These are phyloP conservation scores for Odontocerum albicorne DNA, from an alignment of 2,888 invertebrate species.

Conservation along the genomic window DNA sequence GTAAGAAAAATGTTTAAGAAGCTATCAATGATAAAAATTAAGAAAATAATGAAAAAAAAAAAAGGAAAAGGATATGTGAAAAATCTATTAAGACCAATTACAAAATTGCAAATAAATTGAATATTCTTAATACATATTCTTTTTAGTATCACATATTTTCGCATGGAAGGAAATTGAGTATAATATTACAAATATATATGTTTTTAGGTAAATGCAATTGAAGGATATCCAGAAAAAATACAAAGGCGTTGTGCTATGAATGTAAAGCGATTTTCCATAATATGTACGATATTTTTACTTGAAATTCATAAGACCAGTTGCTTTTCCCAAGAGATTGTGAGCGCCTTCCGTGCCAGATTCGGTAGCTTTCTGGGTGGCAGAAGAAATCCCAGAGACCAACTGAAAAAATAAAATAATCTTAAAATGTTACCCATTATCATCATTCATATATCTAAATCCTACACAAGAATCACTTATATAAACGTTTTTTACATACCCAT, in stretches of 20 bases:
- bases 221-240: constrained; percentile 9
- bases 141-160: neutral
- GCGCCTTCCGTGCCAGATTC: constrained; percentile 54
- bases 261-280: constrained; percentile 8
- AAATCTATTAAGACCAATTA: too few relatives aligned
- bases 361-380: constrained; percentile 42
- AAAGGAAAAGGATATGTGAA: too few relatives aligned
- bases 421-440: neutral
- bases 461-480: too few relatives aligned
- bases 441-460: neutral
- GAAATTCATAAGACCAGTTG: constrained; percentile 44
- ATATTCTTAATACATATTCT: neutral
- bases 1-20: neutral
- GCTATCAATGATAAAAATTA: neutral
- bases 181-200: too few relatives aligned
- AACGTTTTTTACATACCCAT: too few relatives aligned
- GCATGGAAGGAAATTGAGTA: neutral
- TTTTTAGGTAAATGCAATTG: constrained; percentile 12
- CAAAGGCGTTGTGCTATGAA: constrained; percentile 12
- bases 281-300: constrained; percentile 25
- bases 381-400: constrained; percentile 48
- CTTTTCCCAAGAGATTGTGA: constrained; percentile 56
- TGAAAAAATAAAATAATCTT: constrained; percentile 37
- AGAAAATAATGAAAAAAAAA: too few relatives aligned
- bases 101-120: constrained; percentile 5